Evolutionary conservation across 2,113 vertebrate species (phyloP).

Genomic region (human): GRCh38 chr5:23469501-23470000

Average conservation of each 20-base stretch:
- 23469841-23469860: not conserved
- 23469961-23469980: not conserved
- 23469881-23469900: not conserved
- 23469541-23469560: not conserved
- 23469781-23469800: not conserved
- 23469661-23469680: too few species aligned
- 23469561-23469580: too few species aligned
- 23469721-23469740: not conserved
- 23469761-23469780: not conserved
- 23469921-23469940: not conserved
- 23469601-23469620: not conserved
- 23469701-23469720: not conserved
- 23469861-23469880: not conserved
- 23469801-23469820: not conserved
- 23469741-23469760: not conserved
- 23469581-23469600: not conserved
- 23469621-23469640: not conserved
- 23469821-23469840: not conserved
- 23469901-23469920: not conserved
- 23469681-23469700: not conserved
- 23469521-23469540: not conserved
- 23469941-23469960: not conserved
- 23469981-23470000: not conserved
- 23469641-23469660: not conserved
- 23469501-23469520: not conserved